Conservation (phyloP, 2,797 vertebrate species). For the Iguana delicatissima region DNA sequence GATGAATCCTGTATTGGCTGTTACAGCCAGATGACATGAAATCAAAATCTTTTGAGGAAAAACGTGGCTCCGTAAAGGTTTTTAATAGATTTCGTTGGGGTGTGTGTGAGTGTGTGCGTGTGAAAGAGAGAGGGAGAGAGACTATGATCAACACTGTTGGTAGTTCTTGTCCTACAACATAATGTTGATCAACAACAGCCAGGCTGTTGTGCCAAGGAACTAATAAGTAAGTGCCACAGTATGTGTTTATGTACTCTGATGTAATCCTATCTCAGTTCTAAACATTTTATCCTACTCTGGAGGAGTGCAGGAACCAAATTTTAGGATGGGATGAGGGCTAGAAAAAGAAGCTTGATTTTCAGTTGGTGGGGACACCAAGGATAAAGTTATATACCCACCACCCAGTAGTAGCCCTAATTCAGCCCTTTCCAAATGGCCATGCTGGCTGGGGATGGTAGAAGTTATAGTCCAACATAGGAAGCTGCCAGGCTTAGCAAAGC, state of each 20-base stretch:
- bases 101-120: too few relatives aligned
- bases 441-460: background rate
- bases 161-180: background rate
- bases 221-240: background rate
- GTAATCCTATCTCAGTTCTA: background rate
- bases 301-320: background rate
- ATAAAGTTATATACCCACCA: background rate
- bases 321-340: too few relatives aligned
- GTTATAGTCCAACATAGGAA: background rate
- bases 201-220: too few relatives aligned
- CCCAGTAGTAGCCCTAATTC: background rate
- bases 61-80: background rate
- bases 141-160: background rate
- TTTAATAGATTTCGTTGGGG: background rate
- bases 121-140: too few relatives aligned
- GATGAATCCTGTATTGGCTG: background rate
- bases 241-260: background rate
- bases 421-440: background rate
- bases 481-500: background rate
- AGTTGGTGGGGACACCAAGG: background rate
- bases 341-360: background rate
- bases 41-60: background rate
- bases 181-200: background rate
- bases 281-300: background rate
- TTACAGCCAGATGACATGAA: background rate